Base-by-base conservation (phyloP, 2,113 vertebrate genomes). In the Prionailurus viverrinus region DNA sequence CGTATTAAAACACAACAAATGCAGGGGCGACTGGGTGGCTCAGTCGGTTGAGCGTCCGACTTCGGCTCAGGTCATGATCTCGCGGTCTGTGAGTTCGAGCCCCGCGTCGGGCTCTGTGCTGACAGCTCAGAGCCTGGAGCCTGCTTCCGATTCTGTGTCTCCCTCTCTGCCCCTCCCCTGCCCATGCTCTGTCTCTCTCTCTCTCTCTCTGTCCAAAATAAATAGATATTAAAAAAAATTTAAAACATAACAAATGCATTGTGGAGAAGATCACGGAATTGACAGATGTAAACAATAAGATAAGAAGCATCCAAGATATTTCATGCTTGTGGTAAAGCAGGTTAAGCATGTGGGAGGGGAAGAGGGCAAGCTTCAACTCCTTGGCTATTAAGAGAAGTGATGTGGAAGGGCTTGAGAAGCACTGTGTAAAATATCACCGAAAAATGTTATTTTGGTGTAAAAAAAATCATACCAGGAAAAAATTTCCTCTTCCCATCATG, bases 381-480 rank as follows among this genome's bases (percentile, higher is more conserved):
- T 86, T 79, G 48, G 63, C 29, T 16, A 9, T 89, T 65, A 66
- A 86, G 45, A 94, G 45, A 96, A 89, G 39, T 18, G n/a, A 94
- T 51, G 36, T n/a, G 55, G 69, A 83, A 79, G 92, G 27, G 13
- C 58, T 51, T 91, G 68, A 92, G 78, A 73, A 94, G 13, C 3
- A 61, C n/a, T 74, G 14, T 68, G 71, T 96, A 65, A 94, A 92
- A 61, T 79, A 36, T 10, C 88, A 84, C 33, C 48, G 39, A 83
- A 88, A 95, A 95, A 95, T 76, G 65, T 81, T 61, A 93, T 93
- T 85, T 92, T 78, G 68, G 23, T 31, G 63, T 45, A n/a, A 81
- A 86, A 84, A 78, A 78, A 66, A 80, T 76, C 65, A 91, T 78
- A 79, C 68, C 91, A 89, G 39, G 85, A 74, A 76, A 29, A 74